phyloP scores from a whole-genome alignment of 1,140 invertebrate species.

The Ostrea denselamellosa region DNA sequence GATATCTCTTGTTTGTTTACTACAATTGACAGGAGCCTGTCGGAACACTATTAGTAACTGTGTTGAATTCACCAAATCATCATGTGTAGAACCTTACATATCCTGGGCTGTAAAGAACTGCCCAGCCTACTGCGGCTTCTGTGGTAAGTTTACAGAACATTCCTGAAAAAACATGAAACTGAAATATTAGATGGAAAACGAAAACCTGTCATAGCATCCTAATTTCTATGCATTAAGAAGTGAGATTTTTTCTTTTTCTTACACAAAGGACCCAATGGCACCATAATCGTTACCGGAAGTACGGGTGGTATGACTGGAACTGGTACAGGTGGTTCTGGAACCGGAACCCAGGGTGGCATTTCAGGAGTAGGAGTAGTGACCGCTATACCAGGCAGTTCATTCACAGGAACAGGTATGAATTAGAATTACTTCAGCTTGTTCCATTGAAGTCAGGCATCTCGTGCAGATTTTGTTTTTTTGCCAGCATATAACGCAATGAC shows the following conservation, averaged over 20 bases:
- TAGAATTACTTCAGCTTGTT: neutral
- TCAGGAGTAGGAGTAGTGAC: slow-evolving; percentile 32
- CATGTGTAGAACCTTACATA: slow-evolving; percentile 53
- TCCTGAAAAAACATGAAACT: too few relatives aligned
- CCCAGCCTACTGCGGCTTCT: slow-evolving; percentile 58
- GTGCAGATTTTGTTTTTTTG: too few relatives aligned
- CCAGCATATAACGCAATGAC: too few relatives aligned
- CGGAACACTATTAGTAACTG: slow-evolving; percentile 46
- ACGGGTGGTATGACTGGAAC: slow-evolving; percentile 32
- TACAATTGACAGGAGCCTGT: slow-evolving; percentile 15
- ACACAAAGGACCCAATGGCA: slow-evolving; percentile 11
- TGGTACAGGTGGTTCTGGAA: slow-evolving; percentile 37
- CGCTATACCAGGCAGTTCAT: slow-evolving; percentile 15
- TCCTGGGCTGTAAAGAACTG: slow-evolving; percentile 61
- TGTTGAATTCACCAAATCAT: slow-evolving; percentile 29
- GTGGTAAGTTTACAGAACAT: slow-evolving; percentile 39
- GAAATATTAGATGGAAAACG: too few relatives aligned
- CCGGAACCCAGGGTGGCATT: slow-evolving; percentile 43
- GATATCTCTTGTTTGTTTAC: neutral
- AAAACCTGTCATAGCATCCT: too few relatives aligned
- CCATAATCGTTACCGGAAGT: slow-evolving; percentile 42
- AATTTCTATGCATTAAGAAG: too few relatives aligned
- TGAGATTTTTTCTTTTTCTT: too few relatives aligned
- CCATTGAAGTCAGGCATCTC: too few relatives aligned
- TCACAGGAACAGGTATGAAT: slow-evolving; percentile 44